These are phyloP conservation scores for Nudaria mundana DNA, from an alignment of 2,888 invertebrate genomes.

Conservation along the genomic window DNA sequence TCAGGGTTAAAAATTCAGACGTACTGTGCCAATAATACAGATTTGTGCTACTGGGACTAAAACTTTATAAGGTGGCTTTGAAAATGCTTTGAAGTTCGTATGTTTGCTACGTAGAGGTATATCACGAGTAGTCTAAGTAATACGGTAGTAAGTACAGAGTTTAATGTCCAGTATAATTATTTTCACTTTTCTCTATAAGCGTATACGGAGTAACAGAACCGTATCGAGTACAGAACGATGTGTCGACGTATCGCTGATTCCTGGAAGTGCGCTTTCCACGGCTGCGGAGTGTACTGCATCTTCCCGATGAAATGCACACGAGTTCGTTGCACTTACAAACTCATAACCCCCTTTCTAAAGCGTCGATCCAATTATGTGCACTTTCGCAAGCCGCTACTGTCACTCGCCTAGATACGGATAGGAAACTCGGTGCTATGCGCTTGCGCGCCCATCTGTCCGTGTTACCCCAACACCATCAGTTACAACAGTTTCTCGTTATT, in stretches of 20 bases:
- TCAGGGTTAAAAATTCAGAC: too few relatives aligned
- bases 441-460: conserved; percentile 62
- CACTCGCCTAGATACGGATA: conserved; percentile 80
- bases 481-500: too few relatives aligned
- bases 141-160: too few relatives aligned
- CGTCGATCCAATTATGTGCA: conserved; percentile 81
- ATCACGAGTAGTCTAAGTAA: too few relatives aligned
- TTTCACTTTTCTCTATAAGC: conserved; percentile 71
- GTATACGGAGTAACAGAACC: conserved; percentile 49
- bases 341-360: conserved; percentile 82
- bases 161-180: conserved; percentile 36
- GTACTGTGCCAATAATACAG: too few relatives aligned
- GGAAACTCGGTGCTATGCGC: conserved; percentile 70
- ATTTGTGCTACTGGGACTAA: too few relatives aligned
- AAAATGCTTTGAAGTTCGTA: too few relatives aligned
- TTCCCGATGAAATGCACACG: conserved; percentile 76
- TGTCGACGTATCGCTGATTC: conserved; percentile 52
- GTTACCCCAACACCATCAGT: conserved; percentile 40
- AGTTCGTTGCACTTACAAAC: conserved; percentile 81
- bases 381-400: conserved; percentile 81
- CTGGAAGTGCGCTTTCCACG: conserved; percentile 76
- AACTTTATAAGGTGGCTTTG: too few relatives aligned
- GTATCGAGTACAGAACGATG: conserved; percentile 35
- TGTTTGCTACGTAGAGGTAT: too few relatives aligned
- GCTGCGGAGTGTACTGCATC: conserved; percentile 60